phyloP scores from a whole-genome alignment of 2,113 vertebrate species.

The Protomyctophum bolini region DNA sequence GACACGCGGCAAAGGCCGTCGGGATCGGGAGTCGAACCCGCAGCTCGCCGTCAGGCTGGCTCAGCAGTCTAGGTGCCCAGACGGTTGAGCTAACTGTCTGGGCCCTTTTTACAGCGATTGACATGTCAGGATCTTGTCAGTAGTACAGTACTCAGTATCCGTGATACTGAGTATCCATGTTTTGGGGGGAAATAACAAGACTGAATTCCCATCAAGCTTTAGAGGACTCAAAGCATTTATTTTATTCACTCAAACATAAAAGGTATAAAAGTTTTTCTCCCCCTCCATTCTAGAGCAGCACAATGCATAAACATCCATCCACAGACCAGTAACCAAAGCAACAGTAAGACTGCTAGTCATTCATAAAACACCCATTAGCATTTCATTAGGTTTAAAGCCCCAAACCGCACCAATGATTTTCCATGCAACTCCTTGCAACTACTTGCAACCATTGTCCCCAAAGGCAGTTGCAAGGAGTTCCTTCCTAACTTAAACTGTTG shows the following conservation, averaged over 20 bases:
- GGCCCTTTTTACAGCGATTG: no score
- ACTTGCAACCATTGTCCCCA: neutral
- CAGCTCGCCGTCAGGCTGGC: no score
- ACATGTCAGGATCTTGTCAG: no score
- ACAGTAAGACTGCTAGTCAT: neutral
- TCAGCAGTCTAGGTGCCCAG: no score
- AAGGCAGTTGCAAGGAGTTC: neutral
- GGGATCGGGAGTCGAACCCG: no score
- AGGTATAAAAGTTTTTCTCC: slow-evolving; percentile 52
- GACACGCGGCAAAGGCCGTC: no score
- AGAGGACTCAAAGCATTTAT: slow-evolving; percentile 41
- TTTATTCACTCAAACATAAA: slow-evolving; percentile 46
- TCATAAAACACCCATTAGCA: neutral
- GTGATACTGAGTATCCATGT: no score
- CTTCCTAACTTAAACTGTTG: neutral
- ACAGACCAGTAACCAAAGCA: neutral
- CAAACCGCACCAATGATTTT: no score
- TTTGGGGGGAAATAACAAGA: no score
- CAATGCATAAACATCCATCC: slow-evolving; percentile 18
- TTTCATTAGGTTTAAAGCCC: neutral
- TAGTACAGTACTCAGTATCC: no score
- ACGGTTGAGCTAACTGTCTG: no score
- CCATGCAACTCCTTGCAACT: no score
- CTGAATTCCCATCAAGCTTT: slow-evolving; percentile 17
- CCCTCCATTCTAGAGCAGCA: slow-evolving; percentile 35